Base-by-base conservation (phyloP, 1,140 invertebrate species). In the Panulirus ornatus region DNA sequence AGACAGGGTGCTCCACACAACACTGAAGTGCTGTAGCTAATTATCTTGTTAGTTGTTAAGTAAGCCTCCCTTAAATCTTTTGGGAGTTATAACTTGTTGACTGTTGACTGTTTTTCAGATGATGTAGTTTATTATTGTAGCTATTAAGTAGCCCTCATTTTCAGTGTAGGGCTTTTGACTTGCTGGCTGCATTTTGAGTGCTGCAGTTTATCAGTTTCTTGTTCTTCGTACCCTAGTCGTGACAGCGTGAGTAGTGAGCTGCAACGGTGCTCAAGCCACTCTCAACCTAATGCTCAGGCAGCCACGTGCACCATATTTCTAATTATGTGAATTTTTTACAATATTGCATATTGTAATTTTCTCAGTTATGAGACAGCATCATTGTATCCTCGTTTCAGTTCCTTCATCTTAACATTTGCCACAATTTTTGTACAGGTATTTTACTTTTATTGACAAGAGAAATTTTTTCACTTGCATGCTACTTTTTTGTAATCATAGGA, bases 171-270 rank as follows among this genome's bases (percentile, higher is more conserved):
- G 47, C 84, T 54, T 36, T 44, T 19, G 78, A 87, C 58, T 63
- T 87, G 75, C 71, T 87, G 44, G 82, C 38, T 87, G 84, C 84
- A 73, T 78, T 87, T 87, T 63, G 75, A 79, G 79, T 89, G 44
- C 78, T 83, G 87, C 87, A 89, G 81, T 89, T 51, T 83, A 89
- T 75, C 79, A 34, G 34, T 89, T 89, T 73, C 73, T 86, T 70
- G 73, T 83, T 89, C 87, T 89, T 89, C 66, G 79, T 89, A 89
- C 87, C 87, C 87, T 89, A 89, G 87, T 89, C 86, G 86, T 88
- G 76, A 82, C 78, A 88, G 86, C 87, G 87, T 89, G 87, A 89
- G 87, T 81, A 83, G 87, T 82, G 87, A 89, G 87, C 87, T 70
- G 78, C 87, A 71, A 54, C 38, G 79, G 78, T 89, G 87, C 87